Conservation (phyloP, 2,797 vertebrate genomes). For the Trematomus bernacchii region DNA sequence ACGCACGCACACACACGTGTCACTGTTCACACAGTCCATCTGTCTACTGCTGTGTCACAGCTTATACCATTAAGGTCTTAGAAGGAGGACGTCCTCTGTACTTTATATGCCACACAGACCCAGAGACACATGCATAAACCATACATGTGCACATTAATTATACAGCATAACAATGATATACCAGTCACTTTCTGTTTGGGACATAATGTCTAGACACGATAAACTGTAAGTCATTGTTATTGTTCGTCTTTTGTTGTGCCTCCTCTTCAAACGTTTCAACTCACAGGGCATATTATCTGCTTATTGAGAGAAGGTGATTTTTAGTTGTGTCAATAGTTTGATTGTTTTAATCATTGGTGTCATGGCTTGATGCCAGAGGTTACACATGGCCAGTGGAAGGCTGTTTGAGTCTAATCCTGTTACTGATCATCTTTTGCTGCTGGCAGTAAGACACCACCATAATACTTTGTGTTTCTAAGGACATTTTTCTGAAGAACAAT, state of each 20-base stretch:
- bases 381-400: slow-evolving; percentile 10
- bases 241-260: not conserved
- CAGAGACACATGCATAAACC: not conserved
- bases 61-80: slow-evolving; percentile 64
- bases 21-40: slow-evolving; percentile 38
- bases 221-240: not conserved
- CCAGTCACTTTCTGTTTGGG: not conserved
- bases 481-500: not conserved
- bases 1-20: slow-evolving; percentile 1
- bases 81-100: slow-evolving; percentile 25
- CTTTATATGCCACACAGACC: slow-evolving; percentile 28
- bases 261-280: not conserved
- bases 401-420: slow-evolving; percentile 62
- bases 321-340: not conserved
- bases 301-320: slow-evolving; percentile 11
- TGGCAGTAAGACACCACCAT: slow-evolving; percentile 20
- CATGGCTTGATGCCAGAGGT: slow-evolving; percentile 9
- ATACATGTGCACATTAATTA: slow-evolving; percentile 1
- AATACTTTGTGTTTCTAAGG: slow-evolving; percentile 19
- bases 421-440: slow-evolving; percentile 50
- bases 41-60: slow-evolving; percentile 52
- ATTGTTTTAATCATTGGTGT: slow-evolving; percentile 13
- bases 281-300: too few relatives aligned
- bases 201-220: not conserved
- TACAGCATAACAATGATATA: not conserved